Conservation (phyloP, 1,140 invertebrate species). For the Ceratitis capitata region DNA sequence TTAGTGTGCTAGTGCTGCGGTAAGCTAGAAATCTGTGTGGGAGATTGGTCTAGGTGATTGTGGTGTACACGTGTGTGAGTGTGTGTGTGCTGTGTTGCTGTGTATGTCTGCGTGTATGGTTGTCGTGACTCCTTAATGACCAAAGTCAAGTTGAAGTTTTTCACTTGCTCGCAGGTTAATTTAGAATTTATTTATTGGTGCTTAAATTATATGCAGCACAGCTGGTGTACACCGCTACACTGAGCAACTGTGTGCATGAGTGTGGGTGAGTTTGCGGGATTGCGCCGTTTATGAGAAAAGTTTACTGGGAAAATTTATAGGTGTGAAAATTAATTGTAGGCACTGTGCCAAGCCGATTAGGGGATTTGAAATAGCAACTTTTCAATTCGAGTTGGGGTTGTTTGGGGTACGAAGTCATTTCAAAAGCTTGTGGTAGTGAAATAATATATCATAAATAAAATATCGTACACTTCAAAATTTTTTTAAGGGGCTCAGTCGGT, state of each 20-base stretch:
- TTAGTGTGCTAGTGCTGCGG: no score
- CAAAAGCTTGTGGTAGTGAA: neutral
- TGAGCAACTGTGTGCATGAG: neutral
- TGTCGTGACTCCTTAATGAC: neutral
- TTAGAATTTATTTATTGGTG: conserved; percentile 36
- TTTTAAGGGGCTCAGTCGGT: no score
- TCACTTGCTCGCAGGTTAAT: conserved; percentile 15
- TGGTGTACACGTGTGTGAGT: neutral
- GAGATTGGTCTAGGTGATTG: neutral
- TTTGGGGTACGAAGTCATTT: neutral
- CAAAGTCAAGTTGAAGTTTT: conserved; percentile 37
- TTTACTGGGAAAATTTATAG: neutral
- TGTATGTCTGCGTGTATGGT: neutral
- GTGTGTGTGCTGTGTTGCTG: neutral
- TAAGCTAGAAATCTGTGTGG: no score
- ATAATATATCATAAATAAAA: no score
- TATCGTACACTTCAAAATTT: no score
- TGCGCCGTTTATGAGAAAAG: conserved; percentile 23
- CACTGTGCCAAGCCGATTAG: conserved; percentile 23
- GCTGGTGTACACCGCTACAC: neutral
- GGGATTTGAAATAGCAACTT: neutral
- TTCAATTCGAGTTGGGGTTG: neutral
- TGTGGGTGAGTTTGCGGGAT: neutral
- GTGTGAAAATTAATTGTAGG: conserved; percentile 31
- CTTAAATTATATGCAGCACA: neutral